Conservation (phyloP, 1,140 invertebrate genomes). For the Drosophila micromelanica region DNA sequence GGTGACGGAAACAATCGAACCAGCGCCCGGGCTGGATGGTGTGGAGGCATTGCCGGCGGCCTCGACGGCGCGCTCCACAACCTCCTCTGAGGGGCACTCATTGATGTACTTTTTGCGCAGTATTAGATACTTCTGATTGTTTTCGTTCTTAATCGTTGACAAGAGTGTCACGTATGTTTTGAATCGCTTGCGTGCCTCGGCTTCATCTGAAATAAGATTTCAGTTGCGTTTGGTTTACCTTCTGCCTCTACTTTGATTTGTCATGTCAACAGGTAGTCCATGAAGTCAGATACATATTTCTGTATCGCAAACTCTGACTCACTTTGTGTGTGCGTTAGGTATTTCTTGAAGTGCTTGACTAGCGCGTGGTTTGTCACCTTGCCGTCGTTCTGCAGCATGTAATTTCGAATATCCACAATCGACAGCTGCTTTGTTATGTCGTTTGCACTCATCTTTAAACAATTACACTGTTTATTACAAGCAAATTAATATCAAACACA, state of each 20-base stretch:
- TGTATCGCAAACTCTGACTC: slow-evolving; percentile 59
- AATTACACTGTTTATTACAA: slow-evolving; percentile 41
- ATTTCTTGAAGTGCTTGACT: slow-evolving; percentile 94
- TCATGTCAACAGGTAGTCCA: slow-evolving; percentile 58
- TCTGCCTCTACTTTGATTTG: background rate
- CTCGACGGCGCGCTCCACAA: slow-evolving; percentile 81
- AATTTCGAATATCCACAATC: slow-evolving; percentile 92
- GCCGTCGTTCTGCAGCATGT: slow-evolving; percentile 92
- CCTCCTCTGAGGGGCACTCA: slow-evolving; percentile 84
- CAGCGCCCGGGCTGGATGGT: slow-evolving; percentile 65
- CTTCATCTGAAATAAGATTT: slow-evolving; percentile 85
- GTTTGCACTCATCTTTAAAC: slow-evolving; percentile 85
- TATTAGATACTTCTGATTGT: slow-evolving; percentile 93
- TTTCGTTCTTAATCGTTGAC: slow-evolving; percentile 92
- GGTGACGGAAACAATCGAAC: slow-evolving; percentile 66
- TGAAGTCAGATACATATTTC: background rate
- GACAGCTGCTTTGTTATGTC: slow-evolving; percentile 90
- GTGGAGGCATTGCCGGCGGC: slow-evolving; percentile 65
- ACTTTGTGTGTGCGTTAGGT: slow-evolving; percentile 87
- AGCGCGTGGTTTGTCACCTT: slow-evolving; percentile 94
- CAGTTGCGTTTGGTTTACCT: slow-evolving; percentile 2
- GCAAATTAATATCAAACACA: slow-evolving; percentile 35
- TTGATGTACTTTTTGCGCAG: slow-evolving; percentile 90
- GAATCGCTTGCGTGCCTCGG: slow-evolving; percentile 93
- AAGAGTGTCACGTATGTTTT: slow-evolving; percentile 96